These are phyloP conservation scores for Lepidochitona cinerea DNA, from an alignment of 2,888 invertebrate genomes.

Conservation along the genomic window DNA sequence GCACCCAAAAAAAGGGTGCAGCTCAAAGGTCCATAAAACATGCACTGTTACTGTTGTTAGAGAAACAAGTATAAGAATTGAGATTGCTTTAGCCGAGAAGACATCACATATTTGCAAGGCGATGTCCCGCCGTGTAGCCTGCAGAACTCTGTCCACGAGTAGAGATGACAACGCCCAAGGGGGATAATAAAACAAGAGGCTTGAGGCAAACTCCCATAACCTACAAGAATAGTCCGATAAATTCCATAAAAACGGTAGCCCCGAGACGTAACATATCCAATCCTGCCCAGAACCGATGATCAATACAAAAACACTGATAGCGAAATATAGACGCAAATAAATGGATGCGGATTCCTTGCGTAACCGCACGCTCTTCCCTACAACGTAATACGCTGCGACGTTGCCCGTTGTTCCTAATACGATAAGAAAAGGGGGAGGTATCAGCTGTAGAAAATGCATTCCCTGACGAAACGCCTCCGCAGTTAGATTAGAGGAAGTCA, in stretches of 20 bases:
- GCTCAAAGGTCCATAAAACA: conserved; percentile 63
- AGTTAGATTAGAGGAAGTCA: too few species aligned
- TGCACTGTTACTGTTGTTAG: conserved; percentile 61
- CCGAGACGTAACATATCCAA: conserved; percentile 54
- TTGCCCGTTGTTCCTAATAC: conserved; percentile 58
- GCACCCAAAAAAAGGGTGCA: conserved; percentile 49
- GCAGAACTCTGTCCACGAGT: conserved; percentile 57
- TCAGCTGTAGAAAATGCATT: not conserved
- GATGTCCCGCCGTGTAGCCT: conserved; percentile 48
- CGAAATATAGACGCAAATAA: conserved; percentile 54
- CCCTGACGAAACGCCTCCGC: too few species aligned
- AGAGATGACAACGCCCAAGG: conserved; percentile 62
- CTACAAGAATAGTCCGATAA: conserved; percentile 59
- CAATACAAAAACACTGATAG: conserved; percentile 52
- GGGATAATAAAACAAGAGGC: conserved; percentile 53
- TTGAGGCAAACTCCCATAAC: conserved; percentile 59
- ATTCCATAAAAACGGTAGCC: conserved; percentile 45
- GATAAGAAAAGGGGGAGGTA: conserved; percentile 52
- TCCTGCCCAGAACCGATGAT: conserved; percentile 53
- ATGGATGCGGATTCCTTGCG: conserved; percentile 52
- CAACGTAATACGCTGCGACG: conserved; percentile 45
- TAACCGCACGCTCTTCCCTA: conserved; percentile 40
- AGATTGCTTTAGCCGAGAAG: conserved; percentile 59
- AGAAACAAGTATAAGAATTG: conserved; percentile 49
- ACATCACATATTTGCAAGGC: conserved; percentile 53